These are phyloP conservation scores for Megalopta genalis DNA, from an alignment of 1,140 invertebrate species.

Conservation along the genomic window DNA sequence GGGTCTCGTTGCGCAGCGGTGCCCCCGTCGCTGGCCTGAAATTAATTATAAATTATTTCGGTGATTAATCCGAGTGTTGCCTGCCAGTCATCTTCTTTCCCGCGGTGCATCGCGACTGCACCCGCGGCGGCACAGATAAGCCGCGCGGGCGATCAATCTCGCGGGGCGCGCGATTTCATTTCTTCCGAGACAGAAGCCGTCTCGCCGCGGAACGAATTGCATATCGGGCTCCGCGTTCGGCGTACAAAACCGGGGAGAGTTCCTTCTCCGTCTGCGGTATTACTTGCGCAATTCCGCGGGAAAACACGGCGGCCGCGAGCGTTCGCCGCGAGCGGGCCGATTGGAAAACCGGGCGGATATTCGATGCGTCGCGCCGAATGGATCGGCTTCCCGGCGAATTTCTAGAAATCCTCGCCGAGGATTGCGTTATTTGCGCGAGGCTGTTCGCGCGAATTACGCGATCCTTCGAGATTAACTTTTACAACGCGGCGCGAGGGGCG, in stretches of 20 bases:
- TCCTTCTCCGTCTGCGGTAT: neutral
- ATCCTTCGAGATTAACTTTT: slow-evolving; percentile 40
- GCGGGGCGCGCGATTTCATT: slow-evolving; percentile 50
- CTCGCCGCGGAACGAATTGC: slow-evolving; percentile 30
- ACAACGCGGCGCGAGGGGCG: neutral
- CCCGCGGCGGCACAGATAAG: slow-evolving; percentile 3
- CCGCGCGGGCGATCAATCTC: slow-evolving; percentile 56
- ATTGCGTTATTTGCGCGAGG: neutral
- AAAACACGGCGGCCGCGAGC: neutral
- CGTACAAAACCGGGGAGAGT: neutral
- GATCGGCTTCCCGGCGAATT: neutral
- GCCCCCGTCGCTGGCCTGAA: slow-evolving; percentile 60
- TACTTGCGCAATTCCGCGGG: neutral
- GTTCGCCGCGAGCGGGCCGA: neutral
- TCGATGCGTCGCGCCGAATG: neutral
- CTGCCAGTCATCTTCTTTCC: slow-evolving; percentile 41
- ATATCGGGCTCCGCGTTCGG: slow-evolving; percentile 5
- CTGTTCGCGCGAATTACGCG: slow-evolving; percentile 16
- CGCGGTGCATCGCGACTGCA: slow-evolving; percentile 2
- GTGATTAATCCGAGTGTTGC: slow-evolving; percentile 64
- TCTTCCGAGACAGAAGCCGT: slow-evolving; percentile 40
- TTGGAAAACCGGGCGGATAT: neutral
- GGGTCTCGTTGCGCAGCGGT: slow-evolving; percentile 16
- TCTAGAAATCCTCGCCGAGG: neutral
- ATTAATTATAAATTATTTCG: slow-evolving; percentile 70